These are phyloP conservation scores for Sarcophaga bullata DNA, from an alignment of 1,140 invertebrate genomes.

Conservation along the genomic window DNA sequence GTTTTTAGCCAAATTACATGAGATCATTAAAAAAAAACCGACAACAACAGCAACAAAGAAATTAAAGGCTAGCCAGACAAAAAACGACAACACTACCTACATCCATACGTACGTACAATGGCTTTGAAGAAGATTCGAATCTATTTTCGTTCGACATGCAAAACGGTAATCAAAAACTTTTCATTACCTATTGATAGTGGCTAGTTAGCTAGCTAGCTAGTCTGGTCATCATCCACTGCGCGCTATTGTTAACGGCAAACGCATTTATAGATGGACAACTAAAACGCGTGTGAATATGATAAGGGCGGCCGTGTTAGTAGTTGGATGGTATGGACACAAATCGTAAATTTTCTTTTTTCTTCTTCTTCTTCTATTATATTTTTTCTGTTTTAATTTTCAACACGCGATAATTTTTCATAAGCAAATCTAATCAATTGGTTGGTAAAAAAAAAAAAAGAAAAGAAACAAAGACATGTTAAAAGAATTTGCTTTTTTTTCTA, in stretches of 20 bases:
- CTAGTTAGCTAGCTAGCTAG: neutral
- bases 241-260: neutral
- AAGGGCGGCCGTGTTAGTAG: neutral
- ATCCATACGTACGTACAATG: neutral
- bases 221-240: too few relatives aligned
- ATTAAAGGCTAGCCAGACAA: conserved; percentile 1
- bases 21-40: neutral
- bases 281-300: neutral
- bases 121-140: neutral
- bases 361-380: too few relatives aligned
- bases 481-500: too few relatives aligned
- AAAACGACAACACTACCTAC: neutral
- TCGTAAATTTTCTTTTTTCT: neutral
- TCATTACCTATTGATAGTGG: neutral
- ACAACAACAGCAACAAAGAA: too few relatives aligned
- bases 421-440: conserved; percentile 6
- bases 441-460: too few relatives aligned
- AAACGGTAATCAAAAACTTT: neutral
- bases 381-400: neutral
- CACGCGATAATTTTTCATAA: conserved; percentile 24
- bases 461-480: too few relatives aligned
- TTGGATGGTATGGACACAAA: neutral
- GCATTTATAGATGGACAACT: too few relatives aligned
- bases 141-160: conserved; percentile 13
- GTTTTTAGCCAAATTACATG: neutral